Conservation (phyloP, 35 echinoderm and acorn worm species). For the Diadema setosum region DNA sequence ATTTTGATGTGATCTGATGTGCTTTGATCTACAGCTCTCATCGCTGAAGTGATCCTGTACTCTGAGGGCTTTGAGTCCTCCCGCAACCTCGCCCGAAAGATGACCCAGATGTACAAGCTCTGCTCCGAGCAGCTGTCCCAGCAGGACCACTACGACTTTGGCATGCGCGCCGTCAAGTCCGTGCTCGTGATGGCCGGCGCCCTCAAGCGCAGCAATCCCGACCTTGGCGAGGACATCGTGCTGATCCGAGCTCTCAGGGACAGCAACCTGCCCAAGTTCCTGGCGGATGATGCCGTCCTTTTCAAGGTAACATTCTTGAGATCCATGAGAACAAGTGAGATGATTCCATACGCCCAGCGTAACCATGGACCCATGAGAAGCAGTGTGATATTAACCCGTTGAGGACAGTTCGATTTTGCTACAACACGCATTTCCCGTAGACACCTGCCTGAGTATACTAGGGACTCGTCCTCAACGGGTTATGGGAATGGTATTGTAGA, state of each 20-base stretch:
- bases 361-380: too few relatives aligned
- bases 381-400: too few relatives aligned
- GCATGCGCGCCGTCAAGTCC: conserved; percentile 97
- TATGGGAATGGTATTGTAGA: too few relatives aligned
- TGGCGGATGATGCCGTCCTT: conserved; percentile 84
- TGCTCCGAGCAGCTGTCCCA: conserved; percentile 96
- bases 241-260: conserved; percentile 92
- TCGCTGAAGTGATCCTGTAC: conserved; percentile 95
- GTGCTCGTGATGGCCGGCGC: conserved; percentile 89
- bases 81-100: conserved; percentile 84
- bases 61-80: conserved; percentile 92
- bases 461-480: too few relatives aligned
- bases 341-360: too few relatives aligned
- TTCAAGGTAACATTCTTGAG: conserved; percentile 94
- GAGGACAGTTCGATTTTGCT: too few relatives aligned
- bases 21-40: conserved; percentile 55
- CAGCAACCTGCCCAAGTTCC: conserved; percentile 95
- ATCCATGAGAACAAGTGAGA: too few relatives aligned
- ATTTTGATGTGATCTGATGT: too few relatives aligned
- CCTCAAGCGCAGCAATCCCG: conserved; percentile 89
- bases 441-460: too few relatives aligned
- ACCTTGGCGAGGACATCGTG: conserved; percentile 93
- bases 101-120: conserved; percentile 99
- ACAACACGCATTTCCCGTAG: too few relatives aligned
- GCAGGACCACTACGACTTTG: conserved; percentile 94